Base-by-base conservation (phyloP, 2,888 invertebrate genomes). In the Ophion ellenae region DNA sequence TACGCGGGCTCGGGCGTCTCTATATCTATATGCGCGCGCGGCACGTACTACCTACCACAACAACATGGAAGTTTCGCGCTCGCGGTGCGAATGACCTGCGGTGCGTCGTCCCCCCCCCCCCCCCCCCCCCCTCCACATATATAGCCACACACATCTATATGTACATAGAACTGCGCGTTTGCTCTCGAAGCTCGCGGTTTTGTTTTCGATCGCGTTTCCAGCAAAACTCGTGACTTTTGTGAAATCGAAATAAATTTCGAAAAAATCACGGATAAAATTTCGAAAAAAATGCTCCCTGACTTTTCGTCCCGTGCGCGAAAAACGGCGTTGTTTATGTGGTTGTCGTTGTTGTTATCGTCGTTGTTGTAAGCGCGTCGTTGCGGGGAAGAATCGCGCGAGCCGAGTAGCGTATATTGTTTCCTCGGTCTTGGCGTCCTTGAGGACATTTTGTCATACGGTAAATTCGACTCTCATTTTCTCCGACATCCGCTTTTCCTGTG, bases 61-160 rank as follows among this genome's bases (percentile, higher is more conserved):
- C 70, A 69, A 83, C 84, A 84, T 75, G 84, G 79, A 66, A 81
- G 81, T 81, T 83, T 83, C 81, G 83, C 81, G 85, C 78, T 67
- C 85, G 70, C 86, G 87, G 86, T 87, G 88, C 87, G 88, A 88
- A 88, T 88, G 88, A 88, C 88, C 88, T 89, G 86, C 81, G 80
- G 81, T 87, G 83, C 86, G 86, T 88, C 87, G 81, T 61, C 36
- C 45, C 67, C 47, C 47, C 9, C 47, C 0, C 40, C 6, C 40
- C n/a, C n/a, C n/a, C 9, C 9, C 7, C 47, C 0, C 40, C 6
- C 40, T 7, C 40, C n/a, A 74, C 40, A 53, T 3, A 32, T 73
- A 67, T 57, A 57, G 40, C 40, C 40, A 40, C 40, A 40, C 40
- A 40, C 57, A 20, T 74, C 36, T 47, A 75, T 45, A 59, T 47